phyloP scores from a whole-genome alignment of 2,113 vertebrate species.

The Cyanoderma ruficeps region DNA sequence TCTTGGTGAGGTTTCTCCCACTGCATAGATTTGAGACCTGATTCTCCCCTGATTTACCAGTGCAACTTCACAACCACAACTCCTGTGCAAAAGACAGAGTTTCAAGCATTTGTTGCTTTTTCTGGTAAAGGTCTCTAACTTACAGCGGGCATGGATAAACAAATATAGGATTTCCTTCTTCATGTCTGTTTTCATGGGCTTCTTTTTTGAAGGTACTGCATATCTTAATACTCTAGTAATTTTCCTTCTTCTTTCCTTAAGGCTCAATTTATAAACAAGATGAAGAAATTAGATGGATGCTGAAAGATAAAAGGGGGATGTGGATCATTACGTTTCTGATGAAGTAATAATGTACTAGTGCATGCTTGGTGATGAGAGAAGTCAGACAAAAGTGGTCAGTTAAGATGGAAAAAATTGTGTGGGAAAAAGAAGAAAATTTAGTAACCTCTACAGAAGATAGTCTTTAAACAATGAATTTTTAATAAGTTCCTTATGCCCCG shows the following conservation, averaged over 20 bases:
- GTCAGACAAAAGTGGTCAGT: slow-evolving; percentile 11
- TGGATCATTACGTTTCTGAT: not conserved
- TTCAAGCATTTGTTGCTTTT: not conserved
- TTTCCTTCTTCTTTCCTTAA: not conserved
- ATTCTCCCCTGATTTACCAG: not conserved
- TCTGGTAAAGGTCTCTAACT: not conserved
- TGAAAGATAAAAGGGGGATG: not conserved
- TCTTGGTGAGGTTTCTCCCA: not conserved
- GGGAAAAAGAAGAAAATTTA: not conserved
- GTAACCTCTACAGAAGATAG: not conserved
- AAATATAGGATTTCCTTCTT: not conserved
- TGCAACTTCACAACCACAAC: not conserved
- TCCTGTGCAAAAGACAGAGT: not conserved
- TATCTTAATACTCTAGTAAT: not conserved
- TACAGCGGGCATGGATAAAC: not conserved
- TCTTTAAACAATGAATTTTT: not conserved
- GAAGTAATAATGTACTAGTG: not conserved
- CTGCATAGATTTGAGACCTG: not conserved
- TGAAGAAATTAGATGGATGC: not conserved
- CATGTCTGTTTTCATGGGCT: not conserved
- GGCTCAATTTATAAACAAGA: not conserved
- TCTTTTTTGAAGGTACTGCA: not conserved
- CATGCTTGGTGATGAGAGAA: not conserved
- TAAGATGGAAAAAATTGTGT: not conserved
- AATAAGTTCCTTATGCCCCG: not conserved